Conservation (phyloP, 2,113 vertebrate genomes). For the Atherinomorus stipes region DNA sequence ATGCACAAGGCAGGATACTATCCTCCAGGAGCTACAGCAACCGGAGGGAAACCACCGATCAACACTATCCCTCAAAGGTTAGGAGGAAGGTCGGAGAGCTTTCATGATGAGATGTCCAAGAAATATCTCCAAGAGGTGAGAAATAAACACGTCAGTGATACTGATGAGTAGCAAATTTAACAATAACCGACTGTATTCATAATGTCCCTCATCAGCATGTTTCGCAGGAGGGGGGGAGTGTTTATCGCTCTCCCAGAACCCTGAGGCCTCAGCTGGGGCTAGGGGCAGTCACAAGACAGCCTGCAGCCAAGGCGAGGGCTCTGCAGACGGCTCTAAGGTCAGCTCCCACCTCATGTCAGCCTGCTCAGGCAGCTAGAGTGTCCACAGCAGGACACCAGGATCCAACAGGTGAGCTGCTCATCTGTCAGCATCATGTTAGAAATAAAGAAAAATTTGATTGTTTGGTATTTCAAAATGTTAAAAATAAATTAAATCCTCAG, state of each 20-base stretch:
- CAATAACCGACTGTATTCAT: not conserved
- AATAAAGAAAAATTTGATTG: too few relatives aligned
- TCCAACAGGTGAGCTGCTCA: conserved; percentile 83
- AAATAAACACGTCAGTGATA: not conserved
- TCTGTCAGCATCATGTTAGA: not conserved
- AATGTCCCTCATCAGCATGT: conserved; percentile 37
- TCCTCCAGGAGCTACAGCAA: conserved; percentile 81
- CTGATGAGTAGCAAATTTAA: too few relatives aligned
- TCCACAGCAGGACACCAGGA: conserved; percentile 82
- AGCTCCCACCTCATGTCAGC: conserved; percentile 80
- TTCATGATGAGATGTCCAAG: conserved; percentile 80
- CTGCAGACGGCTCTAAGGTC: conserved; percentile 88
- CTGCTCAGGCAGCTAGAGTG: conserved; percentile 73
- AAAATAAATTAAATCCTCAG: too few relatives aligned
- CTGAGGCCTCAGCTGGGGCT: conserved; percentile 93
- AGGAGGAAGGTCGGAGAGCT: conserved; percentile 84
- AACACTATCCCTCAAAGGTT: conserved; percentile 81
- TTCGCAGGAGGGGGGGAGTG: conserved; percentile 73
- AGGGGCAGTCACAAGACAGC: conserved; percentile 89
- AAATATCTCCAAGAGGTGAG: conserved; percentile 84
- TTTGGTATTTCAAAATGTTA: too few relatives aligned
- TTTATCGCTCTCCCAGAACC: conserved; percentile 90
- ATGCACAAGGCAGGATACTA: conserved; percentile 87
- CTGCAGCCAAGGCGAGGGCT: conserved; percentile 88
- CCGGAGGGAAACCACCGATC: conserved; percentile 84